Base-by-base conservation (phyloP, 2,888 invertebrate genomes). In the Sinotaia quadrata region DNA sequence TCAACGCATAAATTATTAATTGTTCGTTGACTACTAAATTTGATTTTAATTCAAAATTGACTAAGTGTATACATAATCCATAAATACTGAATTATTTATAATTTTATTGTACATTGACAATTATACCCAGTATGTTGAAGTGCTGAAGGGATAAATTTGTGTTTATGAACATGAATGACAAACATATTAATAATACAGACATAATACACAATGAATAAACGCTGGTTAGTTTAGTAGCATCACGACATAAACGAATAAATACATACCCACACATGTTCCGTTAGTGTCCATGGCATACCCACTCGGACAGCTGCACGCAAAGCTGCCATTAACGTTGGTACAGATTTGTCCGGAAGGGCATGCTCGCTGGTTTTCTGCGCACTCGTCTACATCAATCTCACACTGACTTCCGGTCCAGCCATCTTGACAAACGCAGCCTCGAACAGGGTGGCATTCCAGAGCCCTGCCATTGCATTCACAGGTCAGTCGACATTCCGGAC, bases 311-410 rank as follows among this genome's bases (percentile, higher is more conserved):
- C 65, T 66, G 73, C 86, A 86, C 24, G 68, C 63, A 69, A 79
- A 82, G 18, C 81, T 75, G 8, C 82, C 84, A 7, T 70, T 74
- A 0, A 57, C 71, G 69, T 82, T 82, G 41, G 68, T 57, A 84
- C 97, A 98, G 78, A 93, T 93, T 0, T 94, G 95, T 70, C 94
- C 94, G 80, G 92, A 91, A 76, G 92, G 91, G 85, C 97, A 98
- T 3, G 18, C 27, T 29, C 56, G 18, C 8, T 37, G 44, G 8
- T 21, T n/a, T 10, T 47, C 37, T 5, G 96, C 97, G 84, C 97
- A 97, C 68, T 83, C 84, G 52, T 81, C 75, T 7, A 84, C 78
- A 41, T 78, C 81, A 4, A 68, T 44, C n/a, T 77, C 75, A 68
- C 86, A 86, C 36, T 73, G 75, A 7, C 72, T 61, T 0, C 85